Percentiles rank a stretch among this genome's conserved stretches.
These are phyloP conservation scores for Nomada lathburiana DNA, from an alignment of 2,888 invertebrate genomes.

Conservation along the genomic window DNA sequence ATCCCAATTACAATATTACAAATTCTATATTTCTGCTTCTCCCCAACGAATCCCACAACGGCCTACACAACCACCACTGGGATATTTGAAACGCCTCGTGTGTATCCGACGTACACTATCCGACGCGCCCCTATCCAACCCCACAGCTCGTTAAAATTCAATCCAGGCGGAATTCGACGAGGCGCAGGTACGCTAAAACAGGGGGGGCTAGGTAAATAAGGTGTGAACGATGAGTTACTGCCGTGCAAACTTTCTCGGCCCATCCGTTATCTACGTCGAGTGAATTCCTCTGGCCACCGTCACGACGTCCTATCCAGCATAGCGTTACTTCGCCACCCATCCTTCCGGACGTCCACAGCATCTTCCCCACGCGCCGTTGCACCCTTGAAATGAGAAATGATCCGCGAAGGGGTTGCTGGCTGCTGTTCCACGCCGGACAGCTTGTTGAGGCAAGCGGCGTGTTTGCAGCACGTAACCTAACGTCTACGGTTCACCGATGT, in stretches of 20 bases:
- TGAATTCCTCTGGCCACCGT: conserved; percentile 67
- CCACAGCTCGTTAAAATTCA: conserved; percentile 60
- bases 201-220: conserved; percentile 67
- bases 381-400: conserved; percentile 71
- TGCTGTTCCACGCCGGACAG: conserved; percentile 53
- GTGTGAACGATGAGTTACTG: conserved; percentile 71
- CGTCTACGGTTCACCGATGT: neutral
- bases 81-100: too few species aligned
- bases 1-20: too few species aligned
- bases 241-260: conserved; percentile 68
- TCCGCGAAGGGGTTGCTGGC: conserved; percentile 53
- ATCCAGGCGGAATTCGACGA: conserved; percentile 48
- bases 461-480: conserved; percentile 51
- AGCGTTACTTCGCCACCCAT: conserved; percentile 54
- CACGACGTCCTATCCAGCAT: conserved; percentile 44
- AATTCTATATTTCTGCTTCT: too few species aligned
- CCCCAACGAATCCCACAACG: too few species aligned
- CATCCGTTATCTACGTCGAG: conserved; percentile 68
- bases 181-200: conserved; percentile 23
- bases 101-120: neutral
- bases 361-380: conserved; percentile 32
- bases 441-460: conserved; percentile 59
- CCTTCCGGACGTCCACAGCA: conserved; percentile 7
- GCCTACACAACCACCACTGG: too few species aligned
- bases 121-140: neutral